phyloP scores from a whole-genome alignment of 2,888 invertebrate species.

The Synergus laeviventris region DNA sequence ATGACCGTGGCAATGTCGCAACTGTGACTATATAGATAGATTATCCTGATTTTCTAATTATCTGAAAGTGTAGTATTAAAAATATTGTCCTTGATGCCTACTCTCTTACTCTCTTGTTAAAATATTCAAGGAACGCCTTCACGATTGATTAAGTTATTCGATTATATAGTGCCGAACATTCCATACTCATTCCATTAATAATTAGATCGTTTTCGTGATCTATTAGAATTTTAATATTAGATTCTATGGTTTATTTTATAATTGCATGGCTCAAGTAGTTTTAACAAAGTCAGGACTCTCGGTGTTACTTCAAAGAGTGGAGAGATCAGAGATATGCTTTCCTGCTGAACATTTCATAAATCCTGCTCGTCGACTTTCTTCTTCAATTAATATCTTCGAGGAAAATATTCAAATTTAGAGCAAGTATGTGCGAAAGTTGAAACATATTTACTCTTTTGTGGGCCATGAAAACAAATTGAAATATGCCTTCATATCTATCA shows the following conservation, averaged over 20 bases:
- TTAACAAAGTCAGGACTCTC: neutral
- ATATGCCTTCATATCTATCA: too few relatives aligned
- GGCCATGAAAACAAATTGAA: neutral
- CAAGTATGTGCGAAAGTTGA: neutral
- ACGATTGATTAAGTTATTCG: constrained; percentile 18
- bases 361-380: constrained; percentile 3
- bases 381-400: constrained; percentile 14
- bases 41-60: constrained; percentile 24
- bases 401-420: neutral
- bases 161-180: constrained; percentile 23
- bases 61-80: constrained; percentile 1
- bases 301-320: constrained; percentile 2
- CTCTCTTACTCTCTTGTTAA: neutral
- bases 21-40: constrained; percentile 1
- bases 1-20: neutral
- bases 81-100: constrained; percentile 29
- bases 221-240: neutral
- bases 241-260: neutral
- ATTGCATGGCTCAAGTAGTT: neutral
- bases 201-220: constrained; percentile 14
- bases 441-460: neutral
- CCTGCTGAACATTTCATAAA: constrained; percentile 19
- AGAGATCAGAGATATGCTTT: constrained; percentile 5
- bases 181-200: constrained; percentile 20
- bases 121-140: constrained; percentile 1